phyloP scores from a whole-genome alignment of 2,113 vertebrate species.

The Piliocolobus tephrosceles region DNA sequence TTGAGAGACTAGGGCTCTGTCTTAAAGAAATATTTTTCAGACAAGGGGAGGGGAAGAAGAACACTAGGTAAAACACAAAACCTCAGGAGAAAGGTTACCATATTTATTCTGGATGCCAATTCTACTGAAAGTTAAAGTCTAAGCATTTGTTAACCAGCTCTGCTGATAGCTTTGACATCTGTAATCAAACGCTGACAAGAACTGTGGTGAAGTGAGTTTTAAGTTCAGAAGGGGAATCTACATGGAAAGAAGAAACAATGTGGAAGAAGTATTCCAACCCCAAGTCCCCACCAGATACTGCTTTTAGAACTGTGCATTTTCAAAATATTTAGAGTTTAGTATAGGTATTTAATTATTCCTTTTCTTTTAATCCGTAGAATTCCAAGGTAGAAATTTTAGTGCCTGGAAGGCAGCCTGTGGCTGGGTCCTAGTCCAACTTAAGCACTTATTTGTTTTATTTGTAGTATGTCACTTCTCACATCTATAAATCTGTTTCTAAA shows the following conservation, averaged over 20 bases:
- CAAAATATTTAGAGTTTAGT: background rate
- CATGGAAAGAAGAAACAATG: background rate
- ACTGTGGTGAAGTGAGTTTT: background rate
- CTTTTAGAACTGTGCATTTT: background rate
- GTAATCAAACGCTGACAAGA: background rate
- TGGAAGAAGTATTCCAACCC: accelerated
- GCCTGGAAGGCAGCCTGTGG: background rate
- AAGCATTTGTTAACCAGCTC: background rate
- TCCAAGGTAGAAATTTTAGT: background rate
- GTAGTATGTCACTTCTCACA: background rate
- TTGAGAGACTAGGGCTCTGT: background rate
- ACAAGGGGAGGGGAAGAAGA: background rate
- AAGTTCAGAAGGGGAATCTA: no score
- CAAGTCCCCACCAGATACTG: background rate
- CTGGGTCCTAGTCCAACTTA: background rate
- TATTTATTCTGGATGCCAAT: background rate
- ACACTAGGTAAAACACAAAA: background rate
- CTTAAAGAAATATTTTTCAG: background rate
- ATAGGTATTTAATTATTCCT: background rate
- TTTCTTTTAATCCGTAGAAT: background rate
- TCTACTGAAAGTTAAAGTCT: background rate
- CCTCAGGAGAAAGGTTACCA: no score
- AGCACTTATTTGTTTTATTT: background rate
- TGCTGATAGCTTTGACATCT: background rate
- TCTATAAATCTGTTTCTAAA: background rate